A percentile compares a stretch with the other conserved stretches of the same genome.
phyloP scores from a whole-genome alignment of 2,113 vertebrate species.

The Dunckerocampus dactyliophorus region DNA sequence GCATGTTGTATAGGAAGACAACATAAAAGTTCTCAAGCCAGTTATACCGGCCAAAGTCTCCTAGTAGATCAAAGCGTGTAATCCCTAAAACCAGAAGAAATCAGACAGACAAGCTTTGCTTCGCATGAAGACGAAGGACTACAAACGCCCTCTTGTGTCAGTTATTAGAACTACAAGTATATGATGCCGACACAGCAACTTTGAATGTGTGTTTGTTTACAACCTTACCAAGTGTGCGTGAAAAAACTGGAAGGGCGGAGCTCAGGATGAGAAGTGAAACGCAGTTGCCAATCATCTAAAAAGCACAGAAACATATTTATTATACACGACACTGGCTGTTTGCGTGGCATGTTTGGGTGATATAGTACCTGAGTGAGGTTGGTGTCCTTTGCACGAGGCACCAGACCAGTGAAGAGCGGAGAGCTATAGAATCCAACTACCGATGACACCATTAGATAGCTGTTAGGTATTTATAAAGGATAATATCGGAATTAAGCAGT shows the following conservation, averaged over 20 bases:
- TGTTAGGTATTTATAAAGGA: slow-evolving; percentile 60
- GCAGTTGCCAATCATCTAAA: slow-evolving; percentile 94
- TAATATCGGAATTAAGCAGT: not conserved
- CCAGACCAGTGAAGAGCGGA: slow-evolving; percentile 82
- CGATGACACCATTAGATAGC: slow-evolving; percentile 93
- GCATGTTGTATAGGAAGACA: slow-evolving; percentile 91
- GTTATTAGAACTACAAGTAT: slow-evolving; percentile 31
- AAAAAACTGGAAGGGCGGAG: slow-evolving; percentile 93
- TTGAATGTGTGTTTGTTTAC: not conserved
- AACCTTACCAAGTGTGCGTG: slow-evolving; percentile 89
- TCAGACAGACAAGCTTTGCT: not conserved
- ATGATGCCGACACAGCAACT: slow-evolving; percentile 1
- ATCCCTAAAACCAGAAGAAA: slow-evolving; percentile 74
- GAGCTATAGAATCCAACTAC: slow-evolving; percentile 95
- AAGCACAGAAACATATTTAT: slow-evolving; percentile 4
- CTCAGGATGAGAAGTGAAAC: slow-evolving; percentile 92
- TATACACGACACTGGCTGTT: not conserved
- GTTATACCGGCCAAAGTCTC: slow-evolving; percentile 91
- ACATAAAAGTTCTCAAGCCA: slow-evolving; percentile 96
- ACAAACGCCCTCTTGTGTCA: slow-evolving; percentile 51
- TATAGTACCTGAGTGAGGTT: slow-evolving; percentile 87
- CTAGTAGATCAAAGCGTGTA: slow-evolving; percentile 91
- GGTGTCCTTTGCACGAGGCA: slow-evolving; percentile 83
- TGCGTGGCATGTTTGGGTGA: too few species aligned
- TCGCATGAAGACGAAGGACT: not conserved